These are phyloP conservation scores for Telmatherina bonti DNA, from an alignment of 2,797 vertebrate genomes.

Conservation along the genomic window DNA sequence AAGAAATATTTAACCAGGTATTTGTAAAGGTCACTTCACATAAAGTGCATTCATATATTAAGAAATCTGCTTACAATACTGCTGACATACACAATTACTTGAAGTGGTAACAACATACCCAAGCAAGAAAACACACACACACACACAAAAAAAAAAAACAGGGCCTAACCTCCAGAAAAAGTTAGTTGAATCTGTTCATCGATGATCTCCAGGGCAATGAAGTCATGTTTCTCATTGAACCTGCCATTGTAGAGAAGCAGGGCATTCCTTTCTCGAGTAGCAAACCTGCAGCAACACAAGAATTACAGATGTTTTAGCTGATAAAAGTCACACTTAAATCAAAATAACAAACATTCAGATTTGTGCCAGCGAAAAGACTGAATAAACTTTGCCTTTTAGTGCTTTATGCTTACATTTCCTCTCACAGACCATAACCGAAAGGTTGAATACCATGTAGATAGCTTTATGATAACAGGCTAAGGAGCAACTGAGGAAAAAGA, in stretches of 20 bases:
- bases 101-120: constrained; percentile 15
- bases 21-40: constrained; percentile 46
- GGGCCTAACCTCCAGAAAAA: constrained; percentile 89
- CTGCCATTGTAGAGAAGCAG: constrained; percentile 96
- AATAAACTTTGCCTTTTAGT: not conserved
- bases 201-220: constrained; percentile 95
- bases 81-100: constrained; percentile 11
- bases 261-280: constrained; percentile 90
- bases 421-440: constrained; percentile 20
- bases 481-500: constrained; percentile 60
- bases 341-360: not conserved
- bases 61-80: constrained; percentile 19
- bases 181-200: constrained; percentile 96
- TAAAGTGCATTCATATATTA: constrained; percentile 30
- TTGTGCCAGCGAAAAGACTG: not conserved
- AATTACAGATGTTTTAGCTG: not conserved
- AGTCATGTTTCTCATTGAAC: constrained; percentile 98
- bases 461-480: constrained; percentile 25
- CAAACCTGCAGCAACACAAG: constrained; percentile 85
- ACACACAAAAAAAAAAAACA: not conserved
- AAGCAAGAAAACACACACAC: not conserved
- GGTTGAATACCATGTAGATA: constrained; percentile 30
- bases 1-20: constrained; percentile 25
- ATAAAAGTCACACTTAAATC: not conserved
- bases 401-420: constrained; percentile 27